These are phyloP conservation scores for Thalassarche chlororhynchos DNA, from an alignment of 2,113 vertebrate genomes.

Conservation along the genomic window DNA sequence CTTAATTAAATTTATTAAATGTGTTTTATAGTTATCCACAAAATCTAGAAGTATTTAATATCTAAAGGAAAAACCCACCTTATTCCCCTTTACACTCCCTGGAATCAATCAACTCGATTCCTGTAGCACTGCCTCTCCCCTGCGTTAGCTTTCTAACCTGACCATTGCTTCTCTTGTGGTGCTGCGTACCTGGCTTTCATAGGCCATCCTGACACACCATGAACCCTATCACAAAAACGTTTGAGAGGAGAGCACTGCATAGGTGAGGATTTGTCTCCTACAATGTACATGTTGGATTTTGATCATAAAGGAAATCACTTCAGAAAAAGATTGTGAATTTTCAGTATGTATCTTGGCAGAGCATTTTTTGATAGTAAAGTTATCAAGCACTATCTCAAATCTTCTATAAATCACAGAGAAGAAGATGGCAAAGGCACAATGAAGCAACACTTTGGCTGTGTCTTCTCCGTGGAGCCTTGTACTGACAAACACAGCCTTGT, in stretches of 20 bases:
- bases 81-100: not conserved
- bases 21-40: not conserved
- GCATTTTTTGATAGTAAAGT: not conserved
- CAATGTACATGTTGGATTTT: not conserved
- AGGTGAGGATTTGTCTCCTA: not conserved
- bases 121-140: not conserved
- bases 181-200: fast-evolving
- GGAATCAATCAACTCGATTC: not conserved
- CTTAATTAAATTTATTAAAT: not conserved
- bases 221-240: not conserved
- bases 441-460: not conserved
- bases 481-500: not conserved
- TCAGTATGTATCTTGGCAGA: not conserved
- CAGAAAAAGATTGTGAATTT: not conserved
- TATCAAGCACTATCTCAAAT: not conserved
- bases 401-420: not conserved
- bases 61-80: not conserved
- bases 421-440: not conserved
- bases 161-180: not conserved
- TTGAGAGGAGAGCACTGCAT: not conserved
- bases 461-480: not conserved
- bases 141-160: not conserved
- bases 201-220: not conserved
- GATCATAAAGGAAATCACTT: not conserved
- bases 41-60: not conserved